These are phyloP conservation scores for Antechinus stuartii DNA, from an alignment of 2,113 vertebrate genomes.

Conservation along the genomic window DNA sequence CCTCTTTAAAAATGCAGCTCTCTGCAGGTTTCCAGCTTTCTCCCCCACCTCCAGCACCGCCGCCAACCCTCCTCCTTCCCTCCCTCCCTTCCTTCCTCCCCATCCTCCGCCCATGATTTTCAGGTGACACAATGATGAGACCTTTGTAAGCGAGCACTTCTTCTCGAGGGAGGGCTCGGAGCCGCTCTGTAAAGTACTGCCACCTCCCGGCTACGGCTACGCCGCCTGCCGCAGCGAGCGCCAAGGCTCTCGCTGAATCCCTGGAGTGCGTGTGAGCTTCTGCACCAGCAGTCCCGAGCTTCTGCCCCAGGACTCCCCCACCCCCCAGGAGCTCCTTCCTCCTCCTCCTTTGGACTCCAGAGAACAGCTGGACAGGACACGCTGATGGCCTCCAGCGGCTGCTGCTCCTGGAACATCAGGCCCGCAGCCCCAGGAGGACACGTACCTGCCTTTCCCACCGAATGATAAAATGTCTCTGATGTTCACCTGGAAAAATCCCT, in stretches of 20 bases:
- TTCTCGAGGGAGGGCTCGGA: slow-evolving; percentile 17
- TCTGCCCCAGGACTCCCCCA: not conserved
- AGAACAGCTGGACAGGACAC: slow-evolving; percentile 58
- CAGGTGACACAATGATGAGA: slow-evolving; percentile 56
- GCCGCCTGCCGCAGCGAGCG: slow-evolving; percentile 1
- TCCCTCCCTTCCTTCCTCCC: slow-evolving; percentile 4
- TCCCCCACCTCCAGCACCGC: not conserved
- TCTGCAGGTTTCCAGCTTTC: slow-evolving; percentile 61
- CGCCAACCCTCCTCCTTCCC: not conserved
- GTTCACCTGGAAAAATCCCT: slow-evolving; percentile 56
- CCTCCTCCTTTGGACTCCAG: slow-evolving; percentile 53
- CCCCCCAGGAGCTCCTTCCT: slow-evolving; percentile 35
- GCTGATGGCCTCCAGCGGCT: slow-evolving; percentile 32
- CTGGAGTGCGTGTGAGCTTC: slow-evolving; percentile 22
- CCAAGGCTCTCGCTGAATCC: not conserved
- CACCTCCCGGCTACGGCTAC: slow-evolving; percentile 79
- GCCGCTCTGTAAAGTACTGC: slow-evolving; percentile 74
- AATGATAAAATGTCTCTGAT: slow-evolving; percentile 61
- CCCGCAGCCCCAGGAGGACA: slow-evolving; percentile 21
- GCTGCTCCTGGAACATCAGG: slow-evolving; percentile 49
- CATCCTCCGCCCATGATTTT: slow-evolving; percentile 44
- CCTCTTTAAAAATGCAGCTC: slow-evolving; percentile 42
- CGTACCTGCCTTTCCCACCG: not conserved
- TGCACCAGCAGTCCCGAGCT: not conserved
- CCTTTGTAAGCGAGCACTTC: slow-evolving; percentile 6